phyloP scores from a whole-genome alignment of 2,113 vertebrate genomes.

The Grallaria varia region DNA sequence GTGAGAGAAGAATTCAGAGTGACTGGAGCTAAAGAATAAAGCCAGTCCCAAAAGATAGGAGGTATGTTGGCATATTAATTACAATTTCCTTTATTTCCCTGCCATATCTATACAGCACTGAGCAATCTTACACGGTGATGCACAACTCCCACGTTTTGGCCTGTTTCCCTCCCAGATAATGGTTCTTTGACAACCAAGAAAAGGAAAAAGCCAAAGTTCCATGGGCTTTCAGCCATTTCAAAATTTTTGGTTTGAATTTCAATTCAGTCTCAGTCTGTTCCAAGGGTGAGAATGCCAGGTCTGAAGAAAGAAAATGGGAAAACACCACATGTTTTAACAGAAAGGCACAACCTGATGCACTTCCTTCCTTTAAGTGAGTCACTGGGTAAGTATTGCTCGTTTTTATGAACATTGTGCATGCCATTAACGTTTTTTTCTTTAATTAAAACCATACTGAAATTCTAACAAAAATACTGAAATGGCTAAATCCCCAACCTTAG shows the following conservation, averaged over 20 bases:
- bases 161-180: neutral
- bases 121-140: neutral
- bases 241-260: neutral
- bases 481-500: neutral
- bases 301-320: neutral
- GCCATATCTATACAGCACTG: fast-evolving
- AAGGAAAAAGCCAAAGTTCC: neutral
- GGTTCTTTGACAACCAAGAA: neutral
- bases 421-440: neutral
- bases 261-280: neutral
- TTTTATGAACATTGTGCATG: neutral
- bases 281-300: neutral
- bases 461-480: neutral
- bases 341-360: neutral
- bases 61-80: neutral
- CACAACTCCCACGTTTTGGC: neutral
- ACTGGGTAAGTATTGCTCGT: neutral
- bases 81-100: neutral
- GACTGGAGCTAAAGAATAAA: neutral
- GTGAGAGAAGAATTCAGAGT: neutral
- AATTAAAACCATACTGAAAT: neutral
- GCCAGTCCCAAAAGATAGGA: neutral
- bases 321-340: neutral
- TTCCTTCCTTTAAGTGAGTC: neutral
- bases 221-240: neutral